Conservation (phyloP, 2,888 invertebrate genomes). For the Xylota sylvarum region DNA sequence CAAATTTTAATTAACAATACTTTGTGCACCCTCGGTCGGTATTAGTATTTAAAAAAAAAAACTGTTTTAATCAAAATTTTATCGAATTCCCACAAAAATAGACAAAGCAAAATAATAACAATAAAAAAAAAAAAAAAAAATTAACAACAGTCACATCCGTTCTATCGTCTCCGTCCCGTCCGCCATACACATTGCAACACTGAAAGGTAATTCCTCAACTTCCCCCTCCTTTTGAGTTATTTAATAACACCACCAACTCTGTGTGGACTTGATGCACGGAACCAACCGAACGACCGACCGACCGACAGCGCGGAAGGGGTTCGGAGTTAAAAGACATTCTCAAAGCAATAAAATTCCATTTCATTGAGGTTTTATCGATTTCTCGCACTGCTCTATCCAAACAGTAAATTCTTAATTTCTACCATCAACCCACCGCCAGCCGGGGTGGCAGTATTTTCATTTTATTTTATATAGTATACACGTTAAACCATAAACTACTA, state of each 20-base stretch:
- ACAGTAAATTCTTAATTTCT: slow-evolving; percentile 76
- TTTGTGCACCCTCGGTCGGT: not conserved
- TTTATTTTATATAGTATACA: slow-evolving; percentile 67
- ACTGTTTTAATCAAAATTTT: slow-evolving; percentile 1
- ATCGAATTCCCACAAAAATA: slow-evolving; percentile 1
- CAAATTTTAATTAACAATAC: not conserved
- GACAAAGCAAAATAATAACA: slow-evolving; percentile 9
- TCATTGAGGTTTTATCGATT: slow-evolving; percentile 76
- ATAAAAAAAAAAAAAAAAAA: slow-evolving; percentile 33
- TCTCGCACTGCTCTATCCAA: slow-evolving; percentile 68
- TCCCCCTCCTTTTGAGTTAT: slow-evolving; percentile 32
- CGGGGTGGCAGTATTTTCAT: slow-evolving; percentile 63
- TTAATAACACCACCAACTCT: slow-evolving; percentile 57
- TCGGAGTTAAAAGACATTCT: slow-evolving; percentile 64
- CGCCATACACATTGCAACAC: slow-evolving; percentile 26
- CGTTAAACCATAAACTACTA: slow-evolving; percentile 73
- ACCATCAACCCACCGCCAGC: slow-evolving; percentile 36
- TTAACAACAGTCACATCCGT: slow-evolving; percentile 48
- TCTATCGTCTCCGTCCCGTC: slow-evolving; percentile 29
- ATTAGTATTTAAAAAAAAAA: not conserved
- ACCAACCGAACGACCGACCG: not conserved
- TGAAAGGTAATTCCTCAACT: slow-evolving; percentile 49
- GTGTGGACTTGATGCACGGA: slow-evolving; percentile 44
- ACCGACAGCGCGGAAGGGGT: slow-evolving; percentile 34
- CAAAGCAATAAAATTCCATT: slow-evolving; percentile 72